These are phyloP conservation scores for Eudemis profundana DNA, from an alignment of 2,888 invertebrate genomes.

Conservation along the genomic window DNA sequence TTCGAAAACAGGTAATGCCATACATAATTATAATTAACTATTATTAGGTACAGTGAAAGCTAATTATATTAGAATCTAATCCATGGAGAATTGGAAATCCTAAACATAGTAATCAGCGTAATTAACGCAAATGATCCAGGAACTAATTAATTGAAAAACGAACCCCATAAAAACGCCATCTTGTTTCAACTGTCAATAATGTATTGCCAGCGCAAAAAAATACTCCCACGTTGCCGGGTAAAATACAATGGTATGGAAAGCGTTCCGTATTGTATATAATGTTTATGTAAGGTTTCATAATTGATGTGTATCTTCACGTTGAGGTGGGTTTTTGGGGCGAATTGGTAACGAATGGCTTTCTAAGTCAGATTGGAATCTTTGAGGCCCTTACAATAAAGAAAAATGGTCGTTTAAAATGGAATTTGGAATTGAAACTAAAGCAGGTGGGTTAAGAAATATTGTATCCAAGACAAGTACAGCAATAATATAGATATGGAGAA, in stretches of 20 bases:
- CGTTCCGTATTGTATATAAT: slow-evolving; percentile 21
- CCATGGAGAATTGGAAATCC: slow-evolving; percentile 4
- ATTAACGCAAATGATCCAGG: slow-evolving; percentile 16
- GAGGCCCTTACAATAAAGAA: neutral
- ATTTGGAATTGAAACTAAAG: neutral
- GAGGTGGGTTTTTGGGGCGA: slow-evolving; percentile 14
- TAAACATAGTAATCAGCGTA: slow-evolving; percentile 12
- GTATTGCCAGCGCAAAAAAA: slow-evolving; percentile 14
- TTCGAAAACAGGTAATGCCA: neutral
- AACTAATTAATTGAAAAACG: slow-evolving; percentile 22
- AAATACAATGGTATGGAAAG: slow-evolving; percentile 32
- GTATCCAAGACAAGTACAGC: no score
- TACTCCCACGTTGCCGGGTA: slow-evolving; percentile 8
- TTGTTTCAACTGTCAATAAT: slow-evolving; percentile 26
- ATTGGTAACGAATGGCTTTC: slow-evolving; percentile 14
- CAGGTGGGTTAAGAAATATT: neutral
- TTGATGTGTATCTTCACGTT: slow-evolving; percentile 24
- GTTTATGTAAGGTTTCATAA: slow-evolving; percentile 30
- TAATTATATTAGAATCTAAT: neutral
- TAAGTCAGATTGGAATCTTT: slow-evolving; percentile 11
- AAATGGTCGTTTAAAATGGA: neutral
- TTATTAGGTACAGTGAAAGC: slow-evolving; percentile 2
- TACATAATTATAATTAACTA: neutral
- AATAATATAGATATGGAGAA: no score
- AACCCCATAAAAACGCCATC: slow-evolving; percentile 12